Evolutionary conservation across 2,113 vertebrate species (phyloP).

Genomic region (Hyaena hyaena): DNA sequence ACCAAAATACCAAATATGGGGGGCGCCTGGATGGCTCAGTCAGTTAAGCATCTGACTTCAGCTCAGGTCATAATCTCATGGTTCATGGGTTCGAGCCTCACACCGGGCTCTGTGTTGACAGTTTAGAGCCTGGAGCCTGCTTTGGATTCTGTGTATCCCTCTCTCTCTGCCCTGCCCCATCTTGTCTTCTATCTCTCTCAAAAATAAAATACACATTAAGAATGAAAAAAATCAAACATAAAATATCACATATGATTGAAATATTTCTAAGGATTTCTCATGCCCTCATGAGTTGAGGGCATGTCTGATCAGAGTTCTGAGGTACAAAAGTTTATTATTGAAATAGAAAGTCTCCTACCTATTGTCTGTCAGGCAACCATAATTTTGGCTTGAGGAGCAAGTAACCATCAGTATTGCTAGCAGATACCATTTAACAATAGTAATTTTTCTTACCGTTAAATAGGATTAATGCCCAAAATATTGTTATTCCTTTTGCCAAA

Average conservation of each 20-base stretch:
- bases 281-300: slow-evolving; percentile 67
- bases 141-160: too few relatives aligned
- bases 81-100: too few relatives aligned
- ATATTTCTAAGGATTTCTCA: slow-evolving; percentile 61
- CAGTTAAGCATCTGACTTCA: too few relatives aligned
- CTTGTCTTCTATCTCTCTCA: too few relatives aligned
- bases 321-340: background rate
- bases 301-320: slow-evolving; percentile 7
- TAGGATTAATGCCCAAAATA: background rate
- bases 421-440: background rate
- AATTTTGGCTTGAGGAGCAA: slow-evolving; percentile 48
- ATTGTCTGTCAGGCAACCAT: background rate
- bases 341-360: background rate
- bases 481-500: background rate
- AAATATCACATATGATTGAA: slow-evolving; percentile 55
- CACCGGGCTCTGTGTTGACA: too few relatives aligned
- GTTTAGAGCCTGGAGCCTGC: too few relatives aligned
- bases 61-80: too few relatives aligned
- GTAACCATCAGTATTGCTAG: background rate
- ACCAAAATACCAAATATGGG: slow-evolving; percentile 54
- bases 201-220: too few relatives aligned
- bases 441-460: background rate
- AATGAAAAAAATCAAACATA: too few relatives aligned
- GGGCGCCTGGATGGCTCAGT: too few relatives aligned
- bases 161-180: too few relatives aligned